Base-by-base conservation (phyloP, 2,888 invertebrate genomes). In the Scrobipalpa costella region DNA sequence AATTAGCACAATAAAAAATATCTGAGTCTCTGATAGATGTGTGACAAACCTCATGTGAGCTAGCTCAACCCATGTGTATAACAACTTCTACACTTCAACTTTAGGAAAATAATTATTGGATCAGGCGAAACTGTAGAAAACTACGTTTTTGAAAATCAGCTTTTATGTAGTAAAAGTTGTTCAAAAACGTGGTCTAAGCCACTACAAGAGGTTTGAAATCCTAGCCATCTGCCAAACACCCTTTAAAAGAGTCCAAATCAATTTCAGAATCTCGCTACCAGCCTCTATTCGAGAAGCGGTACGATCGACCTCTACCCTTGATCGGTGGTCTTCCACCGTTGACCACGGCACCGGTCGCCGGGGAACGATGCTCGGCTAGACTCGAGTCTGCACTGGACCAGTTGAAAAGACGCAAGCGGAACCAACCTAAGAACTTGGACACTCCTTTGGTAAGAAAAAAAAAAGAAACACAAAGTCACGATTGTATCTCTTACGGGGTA, bases 331-430 rank as follows among this genome's bases (percentile, higher is more conserved):
- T 91, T 1, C 85, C 82, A 0, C 86, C 90, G 0, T 70, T 90
- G 36, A 88, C 88, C 1, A 82, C 81, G 9, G 83, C 81, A 40
- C 90, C 87, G 0, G 73, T 90, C 7, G 84, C 83, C 59, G 92
- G 92, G 3, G 92, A 93, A 62, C 89, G 93, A 66, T 95, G 95
- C 71, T 94, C 94, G 0, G 92, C 93, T 17, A 92, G 94, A 17
- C 81, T 95, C 64, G 95, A 95, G 78, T 92, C 91, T 9, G 95
- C 95, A 0, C 77, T 95, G 58, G 95, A 95, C 68, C 93, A 94
- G 73, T 89, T 95, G 77, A 92, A 93, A 70, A 81, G 93, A 44
- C 82, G 93, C 58, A 93, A 94, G 74, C 80, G 93, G 64, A 90
- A 89, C 57, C 93, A 93, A 75, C 89, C 88, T 8, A 92, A 92